Evolutionary conservation across 2,797 vertebrate species (phyloP).

Genomic region (Leptodactylus fallax): DNA sequence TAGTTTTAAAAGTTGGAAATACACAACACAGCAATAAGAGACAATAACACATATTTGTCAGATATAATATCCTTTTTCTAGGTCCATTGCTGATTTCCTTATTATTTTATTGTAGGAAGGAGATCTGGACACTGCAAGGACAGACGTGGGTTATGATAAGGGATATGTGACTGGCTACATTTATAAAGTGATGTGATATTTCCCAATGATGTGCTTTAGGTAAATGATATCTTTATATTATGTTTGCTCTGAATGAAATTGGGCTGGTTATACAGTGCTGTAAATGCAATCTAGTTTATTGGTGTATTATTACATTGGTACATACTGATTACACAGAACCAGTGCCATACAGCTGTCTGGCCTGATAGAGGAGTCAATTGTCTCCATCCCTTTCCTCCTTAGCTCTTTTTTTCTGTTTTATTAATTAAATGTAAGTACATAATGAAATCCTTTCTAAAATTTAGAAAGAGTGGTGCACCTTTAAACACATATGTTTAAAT

Average conservation of each 20-base stretch:
- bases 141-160: not conserved
- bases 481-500: no score
- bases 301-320: not conserved
- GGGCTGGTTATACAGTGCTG: not conserved
- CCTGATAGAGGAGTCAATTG: not conserved
- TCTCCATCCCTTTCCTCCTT: not conserved
- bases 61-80: no score
- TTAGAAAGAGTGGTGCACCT: no score
- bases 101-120: not conserved
- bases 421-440: not conserved
- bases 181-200: not conserved
- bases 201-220: not conserved
- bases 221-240: not conserved
- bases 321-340: not conserved
- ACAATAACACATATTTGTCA: no score
- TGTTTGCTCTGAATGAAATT: not conserved
- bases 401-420: not conserved
- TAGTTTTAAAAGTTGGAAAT: no score
- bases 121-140: not conserved
- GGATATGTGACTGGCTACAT: not conserved
- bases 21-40: no score
- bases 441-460: not conserved
- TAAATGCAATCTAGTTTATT: not conserved
- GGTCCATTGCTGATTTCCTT: no score
- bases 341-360: not conserved